Percentiles rank a stretch among this genome's conserved stretches.
phyloP scores from a whole-genome alignment of 2,888 invertebrate species.

The Drosophila percnosoma region DNA sequence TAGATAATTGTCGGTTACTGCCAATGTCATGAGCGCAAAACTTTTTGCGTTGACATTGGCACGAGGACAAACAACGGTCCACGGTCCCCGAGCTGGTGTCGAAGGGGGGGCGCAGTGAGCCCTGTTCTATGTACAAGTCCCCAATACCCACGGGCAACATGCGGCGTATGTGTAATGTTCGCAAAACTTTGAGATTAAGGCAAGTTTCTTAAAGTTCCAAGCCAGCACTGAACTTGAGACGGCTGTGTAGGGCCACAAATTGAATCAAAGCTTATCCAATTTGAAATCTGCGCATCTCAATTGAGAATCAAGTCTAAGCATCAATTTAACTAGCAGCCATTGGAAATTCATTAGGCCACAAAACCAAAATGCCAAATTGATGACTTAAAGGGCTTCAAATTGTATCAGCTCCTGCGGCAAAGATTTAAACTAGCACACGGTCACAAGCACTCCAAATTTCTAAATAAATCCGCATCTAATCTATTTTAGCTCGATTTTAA shows the following conservation, averaged over 20 bases:
- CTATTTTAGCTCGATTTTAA: slow-evolving; percentile 34
- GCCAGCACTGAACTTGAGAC: neutral
- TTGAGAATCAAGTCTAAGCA: slow-evolving; percentile 14
- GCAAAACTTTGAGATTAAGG: neutral
- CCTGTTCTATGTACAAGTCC: neutral
- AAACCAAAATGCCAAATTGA: slow-evolving; percentile 63
- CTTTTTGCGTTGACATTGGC: slow-evolving; percentile 38
- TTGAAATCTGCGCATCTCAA: slow-evolving; percentile 14
- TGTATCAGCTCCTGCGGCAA: slow-evolving; percentile 9
- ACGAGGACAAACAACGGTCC: slow-evolving; percentile 17
- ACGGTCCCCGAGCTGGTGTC: neutral
- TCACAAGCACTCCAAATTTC: slow-evolving; percentile 26
- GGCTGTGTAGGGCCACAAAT: neutral
- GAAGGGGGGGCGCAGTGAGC: neutral
- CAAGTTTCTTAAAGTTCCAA: neutral
- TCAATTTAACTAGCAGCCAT: slow-evolving; percentile 36
- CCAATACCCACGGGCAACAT: neutral
- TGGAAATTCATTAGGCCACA: slow-evolving; percentile 66
- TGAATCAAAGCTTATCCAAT: no score
- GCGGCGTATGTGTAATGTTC: neutral
- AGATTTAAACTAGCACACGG: slow-evolving; percentile 50
- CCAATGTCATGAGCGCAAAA: slow-evolving; percentile 35
- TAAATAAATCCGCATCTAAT: slow-evolving; percentile 55
- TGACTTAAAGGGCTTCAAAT: slow-evolving; percentile 53
- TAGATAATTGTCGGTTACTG: slow-evolving; percentile 40